phyloP scores from a whole-genome alignment of 1,140 invertebrate genomes.

The Solenopsis fugax region DNA sequence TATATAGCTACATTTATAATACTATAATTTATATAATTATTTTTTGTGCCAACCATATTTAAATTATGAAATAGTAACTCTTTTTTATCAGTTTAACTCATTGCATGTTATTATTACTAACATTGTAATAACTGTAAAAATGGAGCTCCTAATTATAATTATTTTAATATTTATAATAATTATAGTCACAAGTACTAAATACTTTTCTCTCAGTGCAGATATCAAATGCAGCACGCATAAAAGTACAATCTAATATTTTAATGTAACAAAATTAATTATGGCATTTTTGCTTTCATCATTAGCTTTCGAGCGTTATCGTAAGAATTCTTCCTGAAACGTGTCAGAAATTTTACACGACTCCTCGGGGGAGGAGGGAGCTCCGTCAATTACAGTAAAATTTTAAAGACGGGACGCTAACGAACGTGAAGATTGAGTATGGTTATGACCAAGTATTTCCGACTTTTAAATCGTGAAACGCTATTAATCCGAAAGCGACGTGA shows the following conservation, averaged over 20 bases:
- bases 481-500: constrained; percentile 12
- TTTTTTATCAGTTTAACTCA: too few relatives aligned
- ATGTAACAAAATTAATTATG: background rate
- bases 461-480: constrained; percentile 5
- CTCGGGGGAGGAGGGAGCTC: background rate
- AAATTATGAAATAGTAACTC: too few relatives aligned
- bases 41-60: too few relatives aligned
- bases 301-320: background rate
- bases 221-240: background rate
- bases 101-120: too few relatives aligned
- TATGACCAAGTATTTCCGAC: background rate
- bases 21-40: too few relatives aligned
- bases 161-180: too few relatives aligned
- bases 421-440: background rate
- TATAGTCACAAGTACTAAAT: too few relatives aligned
- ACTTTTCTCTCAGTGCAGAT: too few relatives aligned
- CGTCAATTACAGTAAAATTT: constrained; percentile 26
- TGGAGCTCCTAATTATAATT: too few relatives aligned
- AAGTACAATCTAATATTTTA: background rate
- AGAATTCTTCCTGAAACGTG: background rate
- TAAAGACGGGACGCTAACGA: background rate
- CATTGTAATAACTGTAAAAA: too few relatives aligned
- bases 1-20: too few relatives aligned
- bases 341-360: background rate
- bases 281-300: background rate